Percentiles rank a stretch among this genome's conserved stretches.
phyloP scores from a whole-genome alignment of 2,113 vertebrate genomes.

The Tonatia bakeri region DNA sequence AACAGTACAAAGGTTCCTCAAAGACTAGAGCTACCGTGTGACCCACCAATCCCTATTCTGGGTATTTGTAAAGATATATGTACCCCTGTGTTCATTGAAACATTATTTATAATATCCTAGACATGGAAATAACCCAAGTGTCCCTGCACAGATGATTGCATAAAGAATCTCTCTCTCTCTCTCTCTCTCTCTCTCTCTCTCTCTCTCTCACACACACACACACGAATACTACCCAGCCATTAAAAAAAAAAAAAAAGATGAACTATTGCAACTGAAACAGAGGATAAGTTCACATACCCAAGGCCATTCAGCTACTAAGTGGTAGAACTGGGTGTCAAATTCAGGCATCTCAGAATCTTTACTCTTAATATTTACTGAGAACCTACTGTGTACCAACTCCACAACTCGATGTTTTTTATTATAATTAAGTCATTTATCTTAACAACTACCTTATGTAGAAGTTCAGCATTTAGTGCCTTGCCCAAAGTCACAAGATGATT shows the following conservation, averaged over 20 bases:
- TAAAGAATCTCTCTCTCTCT: too few relatives aligned
- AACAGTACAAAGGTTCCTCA: neutral
- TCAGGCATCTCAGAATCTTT: neutral
- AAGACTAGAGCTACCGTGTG: neutral
- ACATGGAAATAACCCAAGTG: neutral
- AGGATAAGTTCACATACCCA: neutral
- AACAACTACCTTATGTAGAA: conserved; percentile 9
- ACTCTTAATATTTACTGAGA: neutral
- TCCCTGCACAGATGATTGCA: neutral
- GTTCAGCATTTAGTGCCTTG: conserved; percentile 13
- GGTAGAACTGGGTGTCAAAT: neutral
- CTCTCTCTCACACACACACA: too few relatives aligned
- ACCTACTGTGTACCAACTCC: neutral
- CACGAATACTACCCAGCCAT: neutral
- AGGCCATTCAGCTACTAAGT: neutral
- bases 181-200: too few relatives aligned
- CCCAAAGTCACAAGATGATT: neutral
- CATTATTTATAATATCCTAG: neutral
- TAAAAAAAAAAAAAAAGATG: neutral
- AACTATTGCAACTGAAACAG: neutral
- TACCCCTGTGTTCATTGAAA: neutral
- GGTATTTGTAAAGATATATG: neutral
- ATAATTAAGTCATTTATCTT: neutral
- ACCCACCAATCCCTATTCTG: neutral
- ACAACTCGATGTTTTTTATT: neutral